Percentiles rank a stretch among this genome's conserved stretches.
phyloP scores from a whole-genome alignment of 2,113 vertebrate genomes.

The Seriola quinqueradiata region DNA sequence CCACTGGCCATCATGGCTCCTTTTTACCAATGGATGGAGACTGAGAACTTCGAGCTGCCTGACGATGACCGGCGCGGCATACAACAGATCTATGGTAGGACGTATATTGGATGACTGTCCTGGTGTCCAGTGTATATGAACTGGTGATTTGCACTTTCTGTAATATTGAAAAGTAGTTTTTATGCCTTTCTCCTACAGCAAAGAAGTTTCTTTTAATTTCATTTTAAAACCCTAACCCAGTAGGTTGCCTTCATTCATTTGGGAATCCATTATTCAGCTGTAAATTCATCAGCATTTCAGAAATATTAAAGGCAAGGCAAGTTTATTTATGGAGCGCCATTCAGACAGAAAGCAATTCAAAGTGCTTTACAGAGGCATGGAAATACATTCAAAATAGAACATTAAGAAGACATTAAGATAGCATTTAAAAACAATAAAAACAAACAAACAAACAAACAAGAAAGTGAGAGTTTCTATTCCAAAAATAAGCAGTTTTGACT shows the following conservation, averaged over 20 bases:
- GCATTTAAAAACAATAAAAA: too few species aligned
- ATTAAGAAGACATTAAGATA: too few species aligned
- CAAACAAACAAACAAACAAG: too few species aligned
- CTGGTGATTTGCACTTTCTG: not conserved
- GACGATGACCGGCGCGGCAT: slow-evolving; percentile 94
- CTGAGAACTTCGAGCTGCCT: slow-evolving; percentile 93
- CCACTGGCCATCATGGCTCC: slow-evolving; percentile 98
- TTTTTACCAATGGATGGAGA: slow-evolving; percentile 99
- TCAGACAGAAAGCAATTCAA: too few species aligned
- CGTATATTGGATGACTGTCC: not conserved
- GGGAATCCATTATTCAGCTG: not conserved
- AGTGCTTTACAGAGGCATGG: too few species aligned
- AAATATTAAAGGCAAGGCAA: too few species aligned
- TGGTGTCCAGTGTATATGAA: not conserved
- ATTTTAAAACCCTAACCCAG: not conserved
- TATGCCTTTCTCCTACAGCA: too few species aligned
- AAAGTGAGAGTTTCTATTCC: too few species aligned
- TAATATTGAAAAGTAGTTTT: not conserved
- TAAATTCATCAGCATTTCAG: not conserved
- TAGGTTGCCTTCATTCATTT: not conserved
- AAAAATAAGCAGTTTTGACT: too few species aligned
- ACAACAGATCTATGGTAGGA: slow-evolving; percentile 95
- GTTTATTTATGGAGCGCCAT: too few species aligned
- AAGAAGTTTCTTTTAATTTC: not conserved
- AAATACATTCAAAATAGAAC: too few species aligned